These are phyloP conservation scores for Catocala nupta DNA, from an alignment of 2,888 invertebrate species.

Conservation along the genomic window DNA sequence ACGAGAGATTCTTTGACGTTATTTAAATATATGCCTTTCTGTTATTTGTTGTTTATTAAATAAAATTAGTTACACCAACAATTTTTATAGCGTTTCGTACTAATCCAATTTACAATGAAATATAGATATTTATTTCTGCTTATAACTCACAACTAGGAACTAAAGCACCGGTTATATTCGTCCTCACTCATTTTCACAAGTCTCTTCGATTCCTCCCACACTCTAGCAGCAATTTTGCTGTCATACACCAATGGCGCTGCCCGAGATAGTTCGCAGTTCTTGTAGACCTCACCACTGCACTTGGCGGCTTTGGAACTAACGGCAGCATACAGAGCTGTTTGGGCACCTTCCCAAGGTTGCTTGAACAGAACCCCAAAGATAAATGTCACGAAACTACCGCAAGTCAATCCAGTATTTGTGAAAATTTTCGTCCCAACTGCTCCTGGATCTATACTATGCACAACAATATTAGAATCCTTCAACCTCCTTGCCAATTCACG, in stretches of 20 bases:
- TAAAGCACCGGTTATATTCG: constrained; percentile 88
- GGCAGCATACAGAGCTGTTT: constrained; percentile 91
- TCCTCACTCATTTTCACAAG: constrained; percentile 89
- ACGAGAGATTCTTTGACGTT: too few species aligned
- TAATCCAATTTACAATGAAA: neutral
- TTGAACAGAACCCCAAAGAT: constrained; percentile 90
- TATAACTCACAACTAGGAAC: constrained; percentile 22
- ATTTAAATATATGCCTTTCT: too few species aligned
- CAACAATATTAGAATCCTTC: constrained; percentile 89
- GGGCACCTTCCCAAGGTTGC: constrained; percentile 92
- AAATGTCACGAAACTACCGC: constrained; percentile 85
- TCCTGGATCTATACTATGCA: constrained; percentile 95
- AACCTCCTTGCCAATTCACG: constrained; percentile 90
- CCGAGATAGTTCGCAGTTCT: constrained; percentile 90
- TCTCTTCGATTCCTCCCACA: constrained; percentile 93
- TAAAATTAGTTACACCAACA: too few species aligned
- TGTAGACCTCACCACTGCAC: constrained; percentile 91
- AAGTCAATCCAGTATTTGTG: constrained; percentile 78
- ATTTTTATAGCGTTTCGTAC: neutral
- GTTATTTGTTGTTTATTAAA: too few species aligned
- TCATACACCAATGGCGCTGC: constrained; percentile 88
- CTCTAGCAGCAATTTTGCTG: constrained; percentile 89
- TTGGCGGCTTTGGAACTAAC: constrained; percentile 90
- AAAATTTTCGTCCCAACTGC: constrained; percentile 93
- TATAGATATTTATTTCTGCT: neutral